phyloP scores from a whole-genome alignment of 2,888 invertebrate genomes.

The Escarpia spicata region DNA sequence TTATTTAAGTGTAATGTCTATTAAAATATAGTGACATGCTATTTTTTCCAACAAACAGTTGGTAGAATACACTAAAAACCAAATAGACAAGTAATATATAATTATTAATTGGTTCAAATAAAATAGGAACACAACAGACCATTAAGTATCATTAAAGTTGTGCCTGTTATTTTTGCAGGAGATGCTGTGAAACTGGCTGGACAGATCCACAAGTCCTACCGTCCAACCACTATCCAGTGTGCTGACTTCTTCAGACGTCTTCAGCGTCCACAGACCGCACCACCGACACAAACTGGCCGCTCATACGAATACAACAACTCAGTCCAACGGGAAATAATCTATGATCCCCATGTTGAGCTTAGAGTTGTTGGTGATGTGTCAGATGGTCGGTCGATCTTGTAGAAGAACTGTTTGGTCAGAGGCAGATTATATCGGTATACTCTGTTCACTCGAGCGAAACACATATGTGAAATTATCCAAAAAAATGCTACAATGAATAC shows the following conservation, averaged over 20 bases:
- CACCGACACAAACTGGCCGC: not conserved
- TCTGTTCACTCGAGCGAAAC: too few species aligned
- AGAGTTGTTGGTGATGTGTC: not conserved
- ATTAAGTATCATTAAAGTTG: constrained; percentile 2
- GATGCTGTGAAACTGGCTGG: constrained; percentile 29
- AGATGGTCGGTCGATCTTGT: not conserved
- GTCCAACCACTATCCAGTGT: constrained; percentile 23
- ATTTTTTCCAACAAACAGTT: too few species aligned
- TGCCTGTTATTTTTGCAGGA: constrained; percentile 28
- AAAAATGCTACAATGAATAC: not conserved
- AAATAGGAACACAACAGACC: not conserved
- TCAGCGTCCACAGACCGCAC: not conserved
- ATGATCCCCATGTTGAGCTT: not conserved
- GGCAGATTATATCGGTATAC: not conserved
- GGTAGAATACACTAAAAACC: not conserved
- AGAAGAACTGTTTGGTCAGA: not conserved
- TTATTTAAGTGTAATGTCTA: too few species aligned
- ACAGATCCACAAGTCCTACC: constrained; percentile 29
- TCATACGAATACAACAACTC: not conserved
- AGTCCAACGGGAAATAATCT: not conserved
- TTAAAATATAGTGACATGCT: too few species aligned
- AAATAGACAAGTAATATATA: not conserved
- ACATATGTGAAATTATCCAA: not conserved
- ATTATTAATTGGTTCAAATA: not conserved
- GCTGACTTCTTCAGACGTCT: constrained; percentile 27